Percentiles rank a stretch among this genome's conserved stretches.
phyloP scores from a whole-genome alignment of 2,113 vertebrate genomes.

The Daphoenositta chrysoptera region DNA sequence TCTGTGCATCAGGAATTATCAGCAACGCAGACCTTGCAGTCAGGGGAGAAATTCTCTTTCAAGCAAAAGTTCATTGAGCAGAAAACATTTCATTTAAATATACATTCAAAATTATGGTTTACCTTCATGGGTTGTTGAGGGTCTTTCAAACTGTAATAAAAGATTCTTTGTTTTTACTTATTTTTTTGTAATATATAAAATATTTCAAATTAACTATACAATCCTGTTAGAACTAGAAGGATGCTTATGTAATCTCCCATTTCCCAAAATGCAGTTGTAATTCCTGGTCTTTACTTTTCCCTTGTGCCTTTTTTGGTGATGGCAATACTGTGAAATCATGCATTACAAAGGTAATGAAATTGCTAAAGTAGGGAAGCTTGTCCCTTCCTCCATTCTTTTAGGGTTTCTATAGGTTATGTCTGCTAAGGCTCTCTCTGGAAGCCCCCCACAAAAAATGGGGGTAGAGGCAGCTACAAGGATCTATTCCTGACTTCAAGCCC shows the following conservation, averaged over 20 bases:
- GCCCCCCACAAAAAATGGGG: not conserved
- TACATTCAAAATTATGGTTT: not conserved
- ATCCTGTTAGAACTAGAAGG: slow-evolving; percentile 7
- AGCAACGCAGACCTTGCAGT: not conserved
- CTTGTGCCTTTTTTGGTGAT: not conserved
- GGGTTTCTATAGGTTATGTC: not conserved
- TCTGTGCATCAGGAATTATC: slow-evolving; percentile 27
- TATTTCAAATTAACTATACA: not conserved
- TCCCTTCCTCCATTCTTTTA: not conserved
- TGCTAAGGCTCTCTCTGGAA: not conserved
- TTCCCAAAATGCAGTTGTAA: not conserved
- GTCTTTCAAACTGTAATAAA: not conserved
- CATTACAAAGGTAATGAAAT: not conserved
- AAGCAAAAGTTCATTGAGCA: slow-evolving; percentile 10
- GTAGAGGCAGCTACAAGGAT: not conserved
- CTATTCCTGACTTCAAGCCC: not conserved
- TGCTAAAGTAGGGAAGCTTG: not conserved
- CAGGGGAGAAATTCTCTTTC: not conserved
- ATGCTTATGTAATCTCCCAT: not conserved
- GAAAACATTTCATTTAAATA: not conserved
- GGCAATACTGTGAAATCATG: not conserved
- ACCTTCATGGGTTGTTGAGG: not conserved
- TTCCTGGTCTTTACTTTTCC: slow-evolving; percentile 4
- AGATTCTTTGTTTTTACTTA: not conserved
- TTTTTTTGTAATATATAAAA: not conserved